Conservation (phyloP, 1,140 invertebrate genomes). For the Trachymyrmex septentrionalis region DNA sequence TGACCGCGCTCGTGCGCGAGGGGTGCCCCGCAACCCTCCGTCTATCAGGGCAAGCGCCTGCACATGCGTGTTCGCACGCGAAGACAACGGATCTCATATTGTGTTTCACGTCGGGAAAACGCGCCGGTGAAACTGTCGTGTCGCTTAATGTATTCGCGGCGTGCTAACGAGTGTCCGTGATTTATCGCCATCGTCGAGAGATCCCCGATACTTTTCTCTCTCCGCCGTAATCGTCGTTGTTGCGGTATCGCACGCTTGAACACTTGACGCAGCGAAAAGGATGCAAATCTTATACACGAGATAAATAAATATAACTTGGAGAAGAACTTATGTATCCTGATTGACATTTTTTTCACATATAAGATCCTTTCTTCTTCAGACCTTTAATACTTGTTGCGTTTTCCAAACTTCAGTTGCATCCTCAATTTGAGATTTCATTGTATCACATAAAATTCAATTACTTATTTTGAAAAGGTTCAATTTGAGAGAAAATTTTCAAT, state of each 20-base stretch:
- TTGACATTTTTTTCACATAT: not conserved
- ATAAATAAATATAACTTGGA: slow-evolving; percentile 22
- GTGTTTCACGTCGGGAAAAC: slow-evolving; percentile 33
- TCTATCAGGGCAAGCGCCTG: slow-evolving; percentile 79
- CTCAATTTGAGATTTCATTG: not conserved
- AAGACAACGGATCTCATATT: slow-evolving; percentile 78
- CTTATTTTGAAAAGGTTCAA: not conserved
- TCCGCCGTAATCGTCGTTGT: not conserved
- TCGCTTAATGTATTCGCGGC: slow-evolving; percentile 55
- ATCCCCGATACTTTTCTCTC: not conserved
- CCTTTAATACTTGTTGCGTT: not conserved
- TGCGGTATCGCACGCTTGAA: not conserved
- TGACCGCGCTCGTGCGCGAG: slow-evolving; percentile 77
- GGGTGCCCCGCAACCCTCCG: slow-evolving; percentile 81
- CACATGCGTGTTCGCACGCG: slow-evolving; percentile 76
- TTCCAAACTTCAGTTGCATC: not conserved
- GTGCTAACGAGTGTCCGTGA: slow-evolving; percentile 56
- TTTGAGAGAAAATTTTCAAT: not conserved
- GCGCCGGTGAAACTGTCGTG: slow-evolving; percentile 51
- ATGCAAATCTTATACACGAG: not conserved
- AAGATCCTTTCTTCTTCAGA: not conserved
- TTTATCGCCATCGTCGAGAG: slow-evolving; percentile 29
- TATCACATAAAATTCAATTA: not conserved
- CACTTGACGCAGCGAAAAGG: not conserved
- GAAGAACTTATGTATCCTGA: not conserved